Base-by-base conservation (phyloP, 2,113 vertebrate species). In the Oceanodroma tethys region DNA sequence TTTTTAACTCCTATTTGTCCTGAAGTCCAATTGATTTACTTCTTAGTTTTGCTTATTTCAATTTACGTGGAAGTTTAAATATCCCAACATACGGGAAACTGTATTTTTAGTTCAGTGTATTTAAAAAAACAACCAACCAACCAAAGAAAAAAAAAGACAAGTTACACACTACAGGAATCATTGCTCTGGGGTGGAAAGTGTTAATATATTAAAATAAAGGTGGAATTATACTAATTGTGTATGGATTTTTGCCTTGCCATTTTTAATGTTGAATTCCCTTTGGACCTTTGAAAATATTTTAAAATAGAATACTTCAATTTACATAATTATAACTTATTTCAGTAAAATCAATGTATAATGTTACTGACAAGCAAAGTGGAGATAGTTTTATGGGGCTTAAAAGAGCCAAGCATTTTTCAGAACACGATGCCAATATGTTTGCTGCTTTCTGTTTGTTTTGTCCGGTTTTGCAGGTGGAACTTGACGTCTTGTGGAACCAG, bases 401-500 rank as follows among this genome's bases (percentile, higher is more conserved):
- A 91, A 66, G 17, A 76, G 3, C 3, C 22, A 50, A 53, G 14
- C 9, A 4, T 75, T 86, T 90, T 53, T 81, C 59, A 40, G 59
- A 20, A 36, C 11, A 22, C 1, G 18, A 38, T 67, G 21, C 10
- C 55, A 45, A 32, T 25, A 5, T 14, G 20, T 50, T 85, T 92
- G 20, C 74, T 95, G 18, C 55, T 73, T 66, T 85, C 55, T 81
- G 45, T 94, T 97, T 86, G 16, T 93, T 92, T 52, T 90, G 66
- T 47, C 80, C 43, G 91, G 86, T 93, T 97, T 74, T 96, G 29
- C 97, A 99, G 99, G 96, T 99, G 99, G 99, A 99, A 99, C 95
- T 98, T 99, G 47, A 99, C 99, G 0, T 99, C 99, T 13, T 99
- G 99, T 95, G 99, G 99, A 76, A 99, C 99, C 5, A 99, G 99